Percentiles rank a stretch among this genome's conserved stretches.
phyloP scores from a whole-genome alignment of 2,113 vertebrate genomes.

The Cyphomyrus discorhynchus region DNA sequence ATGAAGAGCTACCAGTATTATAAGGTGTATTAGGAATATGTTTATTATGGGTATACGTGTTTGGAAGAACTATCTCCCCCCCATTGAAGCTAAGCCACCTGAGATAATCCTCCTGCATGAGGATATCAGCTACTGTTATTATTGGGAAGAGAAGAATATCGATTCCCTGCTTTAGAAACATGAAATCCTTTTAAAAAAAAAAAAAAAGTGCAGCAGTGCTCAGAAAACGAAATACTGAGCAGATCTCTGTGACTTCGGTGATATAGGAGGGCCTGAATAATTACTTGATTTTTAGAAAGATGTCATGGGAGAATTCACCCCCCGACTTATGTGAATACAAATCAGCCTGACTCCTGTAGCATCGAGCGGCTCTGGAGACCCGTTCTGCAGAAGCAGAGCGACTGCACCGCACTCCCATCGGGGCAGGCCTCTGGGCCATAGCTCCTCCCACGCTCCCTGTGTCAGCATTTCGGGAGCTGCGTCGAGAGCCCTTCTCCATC shows the following conservation, averaged over 20 bases:
- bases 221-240: not conserved
- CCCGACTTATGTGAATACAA: not conserved
- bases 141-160: not conserved
- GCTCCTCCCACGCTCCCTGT: not conserved
- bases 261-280: not conserved
- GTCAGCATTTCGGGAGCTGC: not conserved
- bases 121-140: not conserved
- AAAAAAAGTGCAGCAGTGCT: not conserved
- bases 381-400: not conserved
- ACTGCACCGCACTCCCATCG: not conserved
- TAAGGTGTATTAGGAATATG: not conserved
- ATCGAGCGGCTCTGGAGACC: not conserved
- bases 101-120: not conserved
- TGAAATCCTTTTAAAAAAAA: not conserved
- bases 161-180: not conserved
- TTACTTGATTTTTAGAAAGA: not conserved
- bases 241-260: not conserved
- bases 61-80: not conserved
- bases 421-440: not conserved
- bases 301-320: not conserved
- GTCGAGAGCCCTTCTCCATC: not conserved
- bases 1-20: not conserved
- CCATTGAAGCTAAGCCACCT: not conserved
- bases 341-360: not conserved
- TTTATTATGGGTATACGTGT: not conserved